Base-by-base conservation (phyloP, 2,797 vertebrate genomes). In the Pelochelys cantorii region DNA sequence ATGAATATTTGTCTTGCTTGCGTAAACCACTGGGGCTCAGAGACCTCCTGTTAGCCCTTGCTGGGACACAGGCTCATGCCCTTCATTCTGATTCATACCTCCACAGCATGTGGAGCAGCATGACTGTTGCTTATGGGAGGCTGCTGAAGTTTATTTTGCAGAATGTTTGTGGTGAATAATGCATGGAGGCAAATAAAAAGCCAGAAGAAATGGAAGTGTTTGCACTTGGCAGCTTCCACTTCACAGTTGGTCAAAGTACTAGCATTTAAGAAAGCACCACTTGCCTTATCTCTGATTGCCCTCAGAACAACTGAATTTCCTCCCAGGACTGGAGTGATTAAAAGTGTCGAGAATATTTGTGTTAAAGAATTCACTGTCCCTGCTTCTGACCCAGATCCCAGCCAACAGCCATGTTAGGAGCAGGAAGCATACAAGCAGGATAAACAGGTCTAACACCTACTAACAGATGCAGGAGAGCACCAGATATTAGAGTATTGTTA, bases 391-490 rank as follows among this genome's bases (percentile, higher is more conserved):
- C 83, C 25, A 80, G n/a, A n/a, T 42, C 90, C 52, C 54, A 77
- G 0, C 0, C 18, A 55, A 5, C 20, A 54, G 2, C 25, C 1
- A 0, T 78, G 93, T 83, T 42, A 83, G 87, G 57, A 84, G 71
- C 77, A 90, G 89, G 83, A 92, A 83, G 42, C n/a, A 22, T 94
- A 37, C 65, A 83, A 85, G 60, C 23, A 65, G 74, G 83, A 88
- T 79, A 87, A 34, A 0, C 54, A 85, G 89, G 83, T 81, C 29
- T 53, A 95, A 91, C 95, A 97, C 85, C 95, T 94, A 80, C 90
- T 81, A 80, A 52, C 81, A 81, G 81, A 71, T 89, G 85, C 84
- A 71, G 31, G 29, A 81, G 22, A 60, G 1, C 29, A 91, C 34
- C 20, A 55, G 56, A 86, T n/a, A 18, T 83, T 53, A 83, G 55